These are phyloP conservation scores for Pseudorectes ferrugineus DNA, from an alignment of 2,113 vertebrate genomes.

Conservation along the genomic window DNA sequence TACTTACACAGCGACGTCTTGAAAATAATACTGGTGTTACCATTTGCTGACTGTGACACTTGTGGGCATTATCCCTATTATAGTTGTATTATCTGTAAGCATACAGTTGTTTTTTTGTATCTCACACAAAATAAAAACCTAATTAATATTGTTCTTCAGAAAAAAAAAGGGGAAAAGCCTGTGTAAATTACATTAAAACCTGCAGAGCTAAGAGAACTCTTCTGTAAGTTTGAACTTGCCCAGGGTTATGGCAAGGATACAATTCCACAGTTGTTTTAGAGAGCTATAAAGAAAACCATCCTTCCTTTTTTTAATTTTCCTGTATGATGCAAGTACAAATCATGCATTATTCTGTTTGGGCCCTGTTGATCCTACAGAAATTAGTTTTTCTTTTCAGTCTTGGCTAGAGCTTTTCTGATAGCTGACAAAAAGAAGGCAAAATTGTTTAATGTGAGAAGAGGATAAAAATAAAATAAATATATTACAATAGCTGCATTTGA, in stretches of 20 bases:
- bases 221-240: background rate
- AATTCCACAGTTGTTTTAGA: background rate
- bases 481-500: background rate
- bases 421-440: background rate
- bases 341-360: background rate
- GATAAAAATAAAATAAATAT: background rate
- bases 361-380: background rate
- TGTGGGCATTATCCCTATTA: background rate
- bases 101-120: background rate
- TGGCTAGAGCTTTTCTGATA: background rate
- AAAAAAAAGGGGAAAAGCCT: background rate
- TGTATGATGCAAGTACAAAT: background rate
- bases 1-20: background rate
- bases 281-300: background rate
- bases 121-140: background rate
- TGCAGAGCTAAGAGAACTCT: background rate
- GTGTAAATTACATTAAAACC: background rate
- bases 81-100: background rate
- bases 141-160: background rate
- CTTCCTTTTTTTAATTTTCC: background rate
- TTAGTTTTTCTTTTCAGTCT: background rate
- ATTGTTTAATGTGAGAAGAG: background rate
- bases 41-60: background rate
- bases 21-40: background rate
- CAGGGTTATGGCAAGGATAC: background rate